Percentiles rank a stretch among this genome's conserved stretches.
phyloP scores from a whole-genome alignment of 2,888 invertebrate species.

The Orthonevra nobilis region DNA sequence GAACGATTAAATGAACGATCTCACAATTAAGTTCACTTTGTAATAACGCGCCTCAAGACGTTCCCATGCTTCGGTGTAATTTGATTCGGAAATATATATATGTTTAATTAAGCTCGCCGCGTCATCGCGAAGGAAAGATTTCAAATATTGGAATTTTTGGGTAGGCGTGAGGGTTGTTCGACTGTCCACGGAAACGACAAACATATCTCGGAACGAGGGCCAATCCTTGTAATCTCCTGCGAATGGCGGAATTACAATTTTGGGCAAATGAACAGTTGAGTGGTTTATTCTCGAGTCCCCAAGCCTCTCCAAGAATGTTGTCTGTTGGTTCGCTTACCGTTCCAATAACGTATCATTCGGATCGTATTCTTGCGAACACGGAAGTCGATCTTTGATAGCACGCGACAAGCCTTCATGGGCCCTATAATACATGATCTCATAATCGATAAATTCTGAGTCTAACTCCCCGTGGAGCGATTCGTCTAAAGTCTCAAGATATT shows the following conservation, averaged over 20 bases:
- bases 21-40: not conserved
- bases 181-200: slow-evolving; percentile 48
- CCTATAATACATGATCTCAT: not conserved
- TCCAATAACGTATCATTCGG: not conserved
- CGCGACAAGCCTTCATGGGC: not conserved
- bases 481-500: not conserved
- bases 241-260: slow-evolving; percentile 50
- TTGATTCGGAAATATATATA: slow-evolving; percentile 50
- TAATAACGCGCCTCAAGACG: slow-evolving; percentile 28
- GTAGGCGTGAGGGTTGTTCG: slow-evolving; percentile 35
- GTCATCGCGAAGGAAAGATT: slow-evolving; percentile 41
- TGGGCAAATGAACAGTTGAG: slow-evolving; percentile 17
- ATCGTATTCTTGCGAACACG: not conserved
- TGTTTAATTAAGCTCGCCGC: slow-evolving; percentile 55
- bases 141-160: slow-evolving; percentile 61
- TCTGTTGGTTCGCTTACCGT: slow-evolving; percentile 3
- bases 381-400: not conserved
- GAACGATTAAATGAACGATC: slow-evolving; percentile 14
- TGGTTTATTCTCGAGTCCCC: not conserved
- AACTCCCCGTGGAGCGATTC: not conserved
- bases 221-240: slow-evolving; percentile 58
- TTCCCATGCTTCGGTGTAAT: slow-evolving; percentile 44
- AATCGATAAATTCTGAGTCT: not conserved
- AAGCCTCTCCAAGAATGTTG: not conserved
- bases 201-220: slow-evolving; percentile 64